phyloP scores from a whole-genome alignment of 2,113 vertebrate species.

The Toxotes jaculatrix region DNA sequence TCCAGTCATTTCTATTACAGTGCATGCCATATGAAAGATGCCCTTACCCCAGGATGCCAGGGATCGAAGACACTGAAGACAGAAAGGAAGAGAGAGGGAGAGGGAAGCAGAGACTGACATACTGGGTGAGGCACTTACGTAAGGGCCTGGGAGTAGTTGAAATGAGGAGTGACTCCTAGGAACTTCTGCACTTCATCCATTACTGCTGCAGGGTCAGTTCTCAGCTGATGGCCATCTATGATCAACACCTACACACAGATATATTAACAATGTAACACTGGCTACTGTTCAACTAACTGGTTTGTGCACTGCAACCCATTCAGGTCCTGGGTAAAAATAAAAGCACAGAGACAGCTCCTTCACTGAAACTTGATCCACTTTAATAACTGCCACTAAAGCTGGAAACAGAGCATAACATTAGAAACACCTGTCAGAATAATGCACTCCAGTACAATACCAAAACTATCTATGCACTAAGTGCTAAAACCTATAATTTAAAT shows the following conservation, averaged over 20 bases:
- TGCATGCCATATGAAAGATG: slow-evolving; percentile 1
- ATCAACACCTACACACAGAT: slow-evolving; percentile 88
- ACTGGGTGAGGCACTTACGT: slow-evolving; percentile 86
- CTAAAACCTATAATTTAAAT: neutral
- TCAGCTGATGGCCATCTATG: slow-evolving; percentile 96
- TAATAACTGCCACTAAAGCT: neutral
- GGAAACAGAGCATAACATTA: neutral
- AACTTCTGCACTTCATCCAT: slow-evolving; percentile 99
- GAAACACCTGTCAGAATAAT: neutral
- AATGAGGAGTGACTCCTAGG: slow-evolving; percentile 93
- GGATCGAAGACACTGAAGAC: neutral
- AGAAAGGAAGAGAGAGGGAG: slow-evolving; percentile 9
- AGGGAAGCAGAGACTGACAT: neutral
- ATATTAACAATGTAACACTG: slow-evolving; percentile 19
- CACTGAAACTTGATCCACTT: neutral
- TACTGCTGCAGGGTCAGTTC: slow-evolving; percentile 91
- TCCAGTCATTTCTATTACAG: neutral
- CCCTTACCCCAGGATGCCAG: neutral
- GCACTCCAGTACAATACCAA: neutral
- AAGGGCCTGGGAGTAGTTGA: slow-evolving; percentile 96
- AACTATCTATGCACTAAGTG: neutral
- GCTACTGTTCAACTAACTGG: neutral
- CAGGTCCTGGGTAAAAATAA: neutral
- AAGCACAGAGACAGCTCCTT: neutral
- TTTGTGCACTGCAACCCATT: neutral